phyloP scores from a whole-genome alignment of 2,888 invertebrate genomes.

The Crocallis elinguaria region DNA sequence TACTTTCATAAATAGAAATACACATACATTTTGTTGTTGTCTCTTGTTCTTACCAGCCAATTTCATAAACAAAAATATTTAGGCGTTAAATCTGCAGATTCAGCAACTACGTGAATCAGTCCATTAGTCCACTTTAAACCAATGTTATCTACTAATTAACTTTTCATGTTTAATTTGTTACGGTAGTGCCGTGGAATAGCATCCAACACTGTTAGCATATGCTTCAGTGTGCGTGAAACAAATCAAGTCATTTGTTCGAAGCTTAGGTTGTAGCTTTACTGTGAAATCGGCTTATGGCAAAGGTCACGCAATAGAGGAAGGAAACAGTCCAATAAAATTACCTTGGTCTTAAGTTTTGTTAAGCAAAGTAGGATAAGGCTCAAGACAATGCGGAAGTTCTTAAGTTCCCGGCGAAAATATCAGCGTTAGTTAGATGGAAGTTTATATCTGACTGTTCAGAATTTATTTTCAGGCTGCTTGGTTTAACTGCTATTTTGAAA shows the following conservation, averaged over 20 bases:
- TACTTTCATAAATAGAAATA: no score
- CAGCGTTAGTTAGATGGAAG: constrained; percentile 8
- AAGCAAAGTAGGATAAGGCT: constrained; percentile 16
- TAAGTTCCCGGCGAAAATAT: constrained; percentile 9
- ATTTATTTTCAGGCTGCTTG: not conserved
- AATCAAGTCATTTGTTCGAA: constrained; percentile 1
- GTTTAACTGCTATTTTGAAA: not conserved
- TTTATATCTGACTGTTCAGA: constrained; percentile 3
- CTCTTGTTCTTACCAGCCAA: no score
- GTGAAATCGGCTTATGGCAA: constrained; percentile 38
- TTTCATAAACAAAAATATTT: no score
- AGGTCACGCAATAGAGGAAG: constrained; percentile 40
- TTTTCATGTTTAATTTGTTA: not conserved
- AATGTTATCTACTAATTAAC: not conserved
- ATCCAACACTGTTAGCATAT: not conserved
- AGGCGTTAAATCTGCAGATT: no score
- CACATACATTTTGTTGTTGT: no score
- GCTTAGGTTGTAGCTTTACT: constrained; percentile 8
- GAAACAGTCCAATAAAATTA: constrained; percentile 19
- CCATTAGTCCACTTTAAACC: not conserved
- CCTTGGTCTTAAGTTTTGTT: constrained; percentile 20
- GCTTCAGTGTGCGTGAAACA: constrained; percentile 1
- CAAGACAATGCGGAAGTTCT: constrained; percentile 13
- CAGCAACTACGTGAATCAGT: no score
- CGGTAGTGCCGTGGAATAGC: not conserved